These are phyloP conservation scores for Ammodytes dubius DNA, from an alignment of 2,113 vertebrate species.

Conservation along the genomic window DNA sequence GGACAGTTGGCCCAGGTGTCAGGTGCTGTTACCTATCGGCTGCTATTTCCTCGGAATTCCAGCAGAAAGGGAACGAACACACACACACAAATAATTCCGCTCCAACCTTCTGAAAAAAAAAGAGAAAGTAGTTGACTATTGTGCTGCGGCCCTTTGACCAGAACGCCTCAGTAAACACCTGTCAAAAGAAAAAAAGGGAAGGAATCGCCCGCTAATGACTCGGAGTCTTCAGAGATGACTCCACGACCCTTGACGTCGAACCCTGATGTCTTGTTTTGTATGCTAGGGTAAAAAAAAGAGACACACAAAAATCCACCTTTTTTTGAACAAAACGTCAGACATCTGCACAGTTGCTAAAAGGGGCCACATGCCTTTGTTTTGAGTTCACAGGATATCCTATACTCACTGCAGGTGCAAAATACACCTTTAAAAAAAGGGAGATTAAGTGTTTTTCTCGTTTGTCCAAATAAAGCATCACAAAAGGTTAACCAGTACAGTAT, in stretches of 20 bases:
- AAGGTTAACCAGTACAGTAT: constrained; percentile 11
- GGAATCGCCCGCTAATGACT: constrained; percentile 70
- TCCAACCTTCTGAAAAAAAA: constrained; percentile 17
- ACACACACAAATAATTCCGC: constrained; percentile 27
- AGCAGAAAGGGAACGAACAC: not conserved
- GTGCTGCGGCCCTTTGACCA: constrained; percentile 53
- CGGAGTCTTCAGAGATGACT: constrained; percentile 57
- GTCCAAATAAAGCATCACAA: constrained; percentile 54
- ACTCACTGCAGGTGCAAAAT: constrained; percentile 81
- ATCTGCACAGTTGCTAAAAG: constrained; percentile 53
- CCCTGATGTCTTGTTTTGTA: constrained; percentile 74
- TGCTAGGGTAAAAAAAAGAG: constrained; percentile 46
- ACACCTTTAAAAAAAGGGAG: not conserved
- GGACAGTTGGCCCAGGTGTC: constrained; percentile 70
- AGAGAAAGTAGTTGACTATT: constrained; percentile 50
- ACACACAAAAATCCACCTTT: constrained; percentile 20
- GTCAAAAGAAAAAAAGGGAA: constrained; percentile 77
- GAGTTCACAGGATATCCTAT: constrained; percentile 80
- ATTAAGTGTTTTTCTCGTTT: not conserved
- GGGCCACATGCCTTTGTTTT: constrained; percentile 78
- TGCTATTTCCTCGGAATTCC: constrained; percentile 51
- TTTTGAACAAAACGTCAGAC: constrained; percentile 45
- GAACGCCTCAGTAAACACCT: constrained; percentile 62
- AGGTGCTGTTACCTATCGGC: constrained; percentile 60
- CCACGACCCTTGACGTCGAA: constrained; percentile 62